Evolutionary conservation across 2,797 vertebrate genomes (phyloP).

Genomic region (Anolis apletophallus): DNA sequence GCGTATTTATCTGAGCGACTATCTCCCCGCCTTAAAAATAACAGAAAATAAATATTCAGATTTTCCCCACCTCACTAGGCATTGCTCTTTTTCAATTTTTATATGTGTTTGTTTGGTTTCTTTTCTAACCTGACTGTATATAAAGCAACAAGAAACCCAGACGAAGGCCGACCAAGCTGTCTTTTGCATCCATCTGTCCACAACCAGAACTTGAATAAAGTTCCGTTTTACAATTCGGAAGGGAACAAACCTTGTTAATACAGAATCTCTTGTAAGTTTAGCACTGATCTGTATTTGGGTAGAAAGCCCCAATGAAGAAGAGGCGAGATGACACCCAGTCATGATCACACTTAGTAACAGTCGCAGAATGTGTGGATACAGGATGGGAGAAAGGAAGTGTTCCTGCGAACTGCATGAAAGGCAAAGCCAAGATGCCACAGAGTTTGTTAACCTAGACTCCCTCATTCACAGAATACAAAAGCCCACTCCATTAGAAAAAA

Average conservation of each 20-base stretch:
- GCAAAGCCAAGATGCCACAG: conserved; percentile 71
- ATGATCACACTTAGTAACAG: conserved; percentile 80
- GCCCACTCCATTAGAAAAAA: conserved; percentile 73
- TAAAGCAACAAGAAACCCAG: conserved; percentile 53
- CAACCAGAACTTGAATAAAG: conserved; percentile 74
- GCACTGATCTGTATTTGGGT: conserved; percentile 77
- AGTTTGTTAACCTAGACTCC: conserved; percentile 75
- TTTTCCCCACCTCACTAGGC: not conserved
- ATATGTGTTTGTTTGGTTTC: conserved; percentile 21
- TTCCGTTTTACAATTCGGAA: conserved; percentile 83
- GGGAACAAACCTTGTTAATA: conserved; percentile 77
- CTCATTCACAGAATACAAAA: conserved; percentile 78
- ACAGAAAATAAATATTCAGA: conserved; percentile 33
- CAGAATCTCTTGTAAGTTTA: conserved; percentile 82
- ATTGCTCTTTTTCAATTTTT: not conserved
- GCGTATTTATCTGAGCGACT: conserved; percentile 36
- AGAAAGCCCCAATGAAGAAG: conserved; percentile 82
- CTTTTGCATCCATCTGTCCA: conserved; percentile 69
- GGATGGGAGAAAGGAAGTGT: conserved; percentile 79
- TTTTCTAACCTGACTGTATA: conserved; percentile 45
- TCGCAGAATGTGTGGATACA: conserved; percentile 70
- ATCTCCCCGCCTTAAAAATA: conserved; percentile 9
- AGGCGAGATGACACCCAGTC: conserved; percentile 80
- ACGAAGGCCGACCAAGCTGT: conserved; percentile 60
- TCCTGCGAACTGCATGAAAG: conserved; percentile 77